Evolutionary conservation across 2,888 invertebrate species (phyloP), one percentile per base, ranked within the genome.

Genomic region (Ophion ventricosus): DNA sequence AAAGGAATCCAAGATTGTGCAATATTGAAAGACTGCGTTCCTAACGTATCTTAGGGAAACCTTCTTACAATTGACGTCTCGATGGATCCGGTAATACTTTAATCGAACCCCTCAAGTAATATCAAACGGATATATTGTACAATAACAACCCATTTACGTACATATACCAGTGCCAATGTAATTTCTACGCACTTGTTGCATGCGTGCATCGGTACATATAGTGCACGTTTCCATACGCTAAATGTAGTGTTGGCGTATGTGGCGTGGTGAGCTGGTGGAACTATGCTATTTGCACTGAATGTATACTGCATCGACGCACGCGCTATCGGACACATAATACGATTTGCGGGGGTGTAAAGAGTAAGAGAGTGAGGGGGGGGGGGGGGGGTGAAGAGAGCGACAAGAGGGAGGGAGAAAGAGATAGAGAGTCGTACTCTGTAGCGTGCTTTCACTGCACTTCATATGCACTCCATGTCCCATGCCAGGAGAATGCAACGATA

Each of bases 181-280:
- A 92, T 92, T 91, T 90, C 87, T 89, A 91, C 92, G 92, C 92
- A 93, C 93, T 92, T 93, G 93, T 93, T 92, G 92, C 92, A 91
- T 92, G 91, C 91, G 90, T 91, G 88, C 90, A 89, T 89, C 82
- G 66, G 69, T 54, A 72, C 73, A 56, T 83, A 82, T 40, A 73
- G 59, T 17, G 54, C 43, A 85, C 66, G 57, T 64, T 63, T 63
- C 25, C 63, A 78, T 78, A 56, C 59, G 35, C 74, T 66, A 35
- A 70, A 74, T 54, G 72, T 70, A 59, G 70, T 63, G 73, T 57
- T 74, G 73, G 57, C 69, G 70, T 72, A 74, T 63, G 54, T 35
- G 17, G 73, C 77, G 67, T 49, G 74, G 59, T 49, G 69, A 64
- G 57, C 26, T 26, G 35, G 8, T 70, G 61, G 26, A 66, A 56